Evolutionary conservation across 1,140 invertebrate species (phyloP).

Genomic region (Calycopis cecrops): DNA sequence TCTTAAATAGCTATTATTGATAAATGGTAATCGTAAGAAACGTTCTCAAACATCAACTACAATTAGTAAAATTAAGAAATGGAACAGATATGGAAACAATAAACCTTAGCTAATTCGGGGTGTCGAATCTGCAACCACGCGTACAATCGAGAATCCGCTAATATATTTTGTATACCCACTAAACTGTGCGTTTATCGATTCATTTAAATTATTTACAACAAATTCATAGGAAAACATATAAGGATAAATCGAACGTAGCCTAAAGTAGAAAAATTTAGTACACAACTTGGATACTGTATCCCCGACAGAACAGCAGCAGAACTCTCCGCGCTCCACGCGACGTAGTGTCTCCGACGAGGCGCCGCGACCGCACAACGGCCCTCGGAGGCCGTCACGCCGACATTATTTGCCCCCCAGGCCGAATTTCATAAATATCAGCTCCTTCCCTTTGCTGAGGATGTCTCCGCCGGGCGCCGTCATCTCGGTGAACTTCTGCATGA

Average conservation of each 20-base stretch:
- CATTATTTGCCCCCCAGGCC: constrained; percentile 88
- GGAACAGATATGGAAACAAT: constrained; percentile 36
- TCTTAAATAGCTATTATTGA: too few relatives aligned
- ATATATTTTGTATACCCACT: constrained; percentile 65
- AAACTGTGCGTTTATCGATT: constrained; percentile 73
- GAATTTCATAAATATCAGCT: constrained; percentile 94
- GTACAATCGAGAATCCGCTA: constrained; percentile 64
- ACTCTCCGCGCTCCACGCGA: constrained; percentile 28
- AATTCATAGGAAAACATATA: constrained; percentile 41
- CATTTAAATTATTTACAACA: constrained; percentile 58
- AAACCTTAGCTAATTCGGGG: constrained; percentile 47
- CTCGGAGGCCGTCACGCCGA: constrained; percentile 49
- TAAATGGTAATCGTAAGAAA: too few relatives aligned
- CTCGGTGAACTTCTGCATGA: constrained; percentile 89
- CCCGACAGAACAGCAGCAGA: constrained; percentile 38
- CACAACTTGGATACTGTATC: constrained; percentile 31
- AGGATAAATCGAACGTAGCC: constrained; percentile 37
- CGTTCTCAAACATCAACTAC: too few relatives aligned
- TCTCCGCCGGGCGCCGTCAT: constrained; percentile 88
- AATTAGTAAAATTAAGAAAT: constrained; percentile 1
- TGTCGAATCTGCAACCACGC: constrained; percentile 55
- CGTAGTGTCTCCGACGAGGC: constrained; percentile 18
- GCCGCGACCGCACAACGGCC: constrained; percentile 32
- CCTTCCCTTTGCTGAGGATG: constrained; percentile 92
- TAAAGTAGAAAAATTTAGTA: constrained; percentile 44